A percentile compares a stretch with the other conserved stretches of the same genome.
These are phyloP conservation scores for Drosophila anomalata DNA, from an alignment of 2,888 invertebrate genomes.

Conservation along the genomic window DNA sequence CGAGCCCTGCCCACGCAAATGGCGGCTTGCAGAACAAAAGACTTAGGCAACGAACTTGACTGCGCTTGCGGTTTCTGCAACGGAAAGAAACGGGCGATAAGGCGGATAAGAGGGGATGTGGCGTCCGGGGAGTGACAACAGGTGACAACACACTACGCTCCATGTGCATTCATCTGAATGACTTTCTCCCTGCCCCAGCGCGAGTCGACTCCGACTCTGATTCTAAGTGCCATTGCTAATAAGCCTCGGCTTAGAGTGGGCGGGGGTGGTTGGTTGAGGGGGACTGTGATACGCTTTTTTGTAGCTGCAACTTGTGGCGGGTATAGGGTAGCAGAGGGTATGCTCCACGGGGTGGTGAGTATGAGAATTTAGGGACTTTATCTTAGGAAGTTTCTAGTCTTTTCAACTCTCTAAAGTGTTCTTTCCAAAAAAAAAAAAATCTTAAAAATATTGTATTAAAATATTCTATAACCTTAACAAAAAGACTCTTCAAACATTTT, in stretches of 20 bases:
- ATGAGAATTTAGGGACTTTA: too few species aligned
- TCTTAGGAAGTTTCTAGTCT: too few species aligned
- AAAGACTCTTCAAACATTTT: too few species aligned
- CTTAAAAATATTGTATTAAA: too few species aligned
- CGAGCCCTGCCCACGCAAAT: neutral
- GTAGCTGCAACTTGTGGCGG: constrained; percentile 26
- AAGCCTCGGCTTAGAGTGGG: constrained; percentile 42
- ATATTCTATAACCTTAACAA: too few species aligned
- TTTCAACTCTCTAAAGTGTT: too few species aligned
- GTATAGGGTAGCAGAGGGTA: neutral
- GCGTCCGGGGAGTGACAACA: neutral
- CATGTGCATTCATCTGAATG: constrained; percentile 51
- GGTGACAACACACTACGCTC: constrained; percentile 23
- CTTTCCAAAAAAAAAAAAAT: too few species aligned
- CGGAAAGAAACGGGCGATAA: neutral
- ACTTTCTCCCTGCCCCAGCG: constrained; percentile 61
- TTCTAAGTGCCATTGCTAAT: constrained; percentile 71
- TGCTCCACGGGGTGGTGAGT: neutral
- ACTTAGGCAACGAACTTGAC: constrained; percentile 54
- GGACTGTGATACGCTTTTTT: constrained; percentile 25
- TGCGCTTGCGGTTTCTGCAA: constrained; percentile 55
- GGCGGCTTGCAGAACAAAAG: constrained; percentile 58
- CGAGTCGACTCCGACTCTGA: constrained; percentile 19
- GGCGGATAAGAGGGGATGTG: neutral
- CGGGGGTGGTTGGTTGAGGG: constrained; percentile 6